phyloP scores from a whole-genome alignment of 1,140 invertebrate genomes.

The Hylaeus volcanicus region DNA sequence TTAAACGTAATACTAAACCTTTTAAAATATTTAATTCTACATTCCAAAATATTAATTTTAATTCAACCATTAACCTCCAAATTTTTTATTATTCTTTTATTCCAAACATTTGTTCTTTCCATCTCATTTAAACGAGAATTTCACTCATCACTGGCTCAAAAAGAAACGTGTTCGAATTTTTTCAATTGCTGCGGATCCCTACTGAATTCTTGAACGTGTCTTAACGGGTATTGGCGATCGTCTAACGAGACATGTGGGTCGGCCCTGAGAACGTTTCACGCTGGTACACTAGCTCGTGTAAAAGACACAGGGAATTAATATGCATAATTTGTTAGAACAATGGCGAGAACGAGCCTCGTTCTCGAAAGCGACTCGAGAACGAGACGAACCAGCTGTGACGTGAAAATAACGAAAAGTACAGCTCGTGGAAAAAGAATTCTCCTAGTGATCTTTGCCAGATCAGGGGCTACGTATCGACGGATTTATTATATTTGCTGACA shows the following conservation, averaged over 20 bases:
- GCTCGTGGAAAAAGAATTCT: conserved; percentile 29
- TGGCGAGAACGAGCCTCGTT: conserved; percentile 65
- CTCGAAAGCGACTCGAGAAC: conserved; percentile 65
- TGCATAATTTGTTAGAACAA: conserved; percentile 67
- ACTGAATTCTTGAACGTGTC: conserved; percentile 11
- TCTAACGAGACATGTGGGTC: conserved; percentile 56
- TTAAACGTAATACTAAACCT: no score
- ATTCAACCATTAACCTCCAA: no score
- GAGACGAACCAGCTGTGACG: conserved; percentile 51
- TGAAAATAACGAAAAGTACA: conserved; percentile 56
- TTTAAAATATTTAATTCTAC: no score
- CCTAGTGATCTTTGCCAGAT: conserved; percentile 25
- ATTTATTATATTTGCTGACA: no score
- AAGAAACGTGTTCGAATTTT: conserved; percentile 7
- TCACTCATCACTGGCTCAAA: no score
- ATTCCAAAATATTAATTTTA: no score
- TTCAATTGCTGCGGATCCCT: background rate
- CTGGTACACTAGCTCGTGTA: conserved; percentile 44
- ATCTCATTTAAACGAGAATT: no score
- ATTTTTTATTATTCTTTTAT: no score
- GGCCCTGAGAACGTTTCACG: conserved; percentile 60
- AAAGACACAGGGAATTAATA: conserved; percentile 62
- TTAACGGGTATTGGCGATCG: conserved; percentile 53
- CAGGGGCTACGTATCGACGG: background rate
- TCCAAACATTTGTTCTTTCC: no score